Evolutionary conservation across 1,140 invertebrate species (phyloP).

Genomic region (Galleria mellonella): DNA sequence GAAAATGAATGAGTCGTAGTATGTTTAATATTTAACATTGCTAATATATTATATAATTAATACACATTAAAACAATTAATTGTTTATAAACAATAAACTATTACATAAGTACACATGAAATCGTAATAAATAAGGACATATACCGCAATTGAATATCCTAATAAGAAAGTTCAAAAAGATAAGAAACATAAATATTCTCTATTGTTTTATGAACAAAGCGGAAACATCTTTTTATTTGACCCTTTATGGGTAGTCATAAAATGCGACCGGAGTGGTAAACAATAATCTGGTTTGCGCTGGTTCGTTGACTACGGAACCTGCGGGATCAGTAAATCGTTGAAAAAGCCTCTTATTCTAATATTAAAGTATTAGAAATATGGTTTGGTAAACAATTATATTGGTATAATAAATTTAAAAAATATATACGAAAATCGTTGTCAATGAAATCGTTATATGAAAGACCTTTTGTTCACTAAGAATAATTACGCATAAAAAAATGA

Average conservation of each 20-base stretch:
- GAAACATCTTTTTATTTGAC: constrained; percentile 30
- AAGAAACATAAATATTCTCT: constrained; percentile 22
- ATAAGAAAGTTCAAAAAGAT: constrained; percentile 4
- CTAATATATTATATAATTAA: too few species aligned
- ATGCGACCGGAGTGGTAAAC: constrained; percentile 23
- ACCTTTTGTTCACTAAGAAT: neutral
- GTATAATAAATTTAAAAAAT: too few species aligned
- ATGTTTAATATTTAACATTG: too few species aligned
- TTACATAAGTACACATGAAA: too few species aligned
- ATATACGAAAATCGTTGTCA: too few species aligned
- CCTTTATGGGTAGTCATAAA: constrained; percentile 29
- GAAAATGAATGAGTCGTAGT: too few species aligned
- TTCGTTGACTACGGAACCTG: constrained; percentile 15
- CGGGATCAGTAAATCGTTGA: constrained; percentile 16
- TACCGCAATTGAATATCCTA: too few species aligned
- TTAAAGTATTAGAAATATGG: neutral
- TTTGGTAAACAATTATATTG: too few species aligned
- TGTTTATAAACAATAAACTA: too few species aligned
- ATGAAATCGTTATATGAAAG: too few species aligned
- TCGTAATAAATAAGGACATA: too few species aligned
- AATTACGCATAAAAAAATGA: constrained; percentile 10
- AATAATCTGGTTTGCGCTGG: constrained; percentile 26
- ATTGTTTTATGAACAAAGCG: constrained; percentile 22
- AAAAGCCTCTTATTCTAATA: constrained; percentile 14
- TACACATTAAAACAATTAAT: too few species aligned